These are phyloP conservation scores for Erythrolamprus reginae DNA, from an alignment of 2,113 vertebrate genomes.

Conservation along the genomic window DNA sequence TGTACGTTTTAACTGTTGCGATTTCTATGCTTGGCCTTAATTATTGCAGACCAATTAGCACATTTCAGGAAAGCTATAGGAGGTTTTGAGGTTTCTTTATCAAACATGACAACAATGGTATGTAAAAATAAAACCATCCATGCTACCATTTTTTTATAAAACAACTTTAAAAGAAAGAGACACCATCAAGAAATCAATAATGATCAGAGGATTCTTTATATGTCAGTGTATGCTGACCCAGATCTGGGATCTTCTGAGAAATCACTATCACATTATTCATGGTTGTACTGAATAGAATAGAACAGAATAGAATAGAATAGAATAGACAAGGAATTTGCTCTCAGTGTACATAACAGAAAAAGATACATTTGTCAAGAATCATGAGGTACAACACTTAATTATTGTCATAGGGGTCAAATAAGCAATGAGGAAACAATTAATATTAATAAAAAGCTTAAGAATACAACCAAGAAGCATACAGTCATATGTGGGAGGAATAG, in stretches of 20 bases:
- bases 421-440: too few species aligned
- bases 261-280: not conserved
- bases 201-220: slow-evolving; percentile 27
- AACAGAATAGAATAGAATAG: too few species aligned
- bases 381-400: too few species aligned
- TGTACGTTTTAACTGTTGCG: slow-evolving; percentile 10
- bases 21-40: not conserved
- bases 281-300: not conserved
- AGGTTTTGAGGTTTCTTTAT: not conserved
- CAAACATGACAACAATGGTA: not conserved
- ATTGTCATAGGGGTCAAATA: too few species aligned
- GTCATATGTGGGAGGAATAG: too few species aligned
- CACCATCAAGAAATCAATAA: not conserved
- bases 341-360: too few species aligned
- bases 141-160: not conserved
- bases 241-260: not conserved
- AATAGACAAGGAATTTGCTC: too few species aligned
- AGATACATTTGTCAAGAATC: too few species aligned
- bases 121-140: not conserved
- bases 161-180: not conserved
- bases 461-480: too few species aligned
- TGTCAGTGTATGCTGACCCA: rapidly evolving
- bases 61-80: slow-evolving; percentile 6
- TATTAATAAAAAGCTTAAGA: too few species aligned
- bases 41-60: slow-evolving; percentile 21